These are phyloP conservation scores for Tragopan temminckii DNA, from an alignment of 2,797 vertebrate species.

Conservation along the genomic window DNA sequence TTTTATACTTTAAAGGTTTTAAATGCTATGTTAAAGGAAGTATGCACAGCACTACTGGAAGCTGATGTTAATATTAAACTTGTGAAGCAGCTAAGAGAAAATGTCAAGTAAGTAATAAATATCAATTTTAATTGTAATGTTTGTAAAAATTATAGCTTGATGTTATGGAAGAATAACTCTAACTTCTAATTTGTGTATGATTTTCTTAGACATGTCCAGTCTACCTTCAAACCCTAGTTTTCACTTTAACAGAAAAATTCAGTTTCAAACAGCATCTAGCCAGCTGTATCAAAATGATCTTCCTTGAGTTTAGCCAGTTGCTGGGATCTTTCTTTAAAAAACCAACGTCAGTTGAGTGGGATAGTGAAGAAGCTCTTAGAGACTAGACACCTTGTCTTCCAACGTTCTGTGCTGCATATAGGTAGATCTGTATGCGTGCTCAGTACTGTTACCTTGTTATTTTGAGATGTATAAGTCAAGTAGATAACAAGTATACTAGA, in stretches of 20 bases:
- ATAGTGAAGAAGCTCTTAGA: background rate
- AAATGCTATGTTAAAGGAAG: constrained; percentile 98
- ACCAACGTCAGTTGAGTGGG: background rate
- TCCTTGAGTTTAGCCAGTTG: background rate
- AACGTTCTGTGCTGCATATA: background rate
- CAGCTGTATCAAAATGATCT: background rate
- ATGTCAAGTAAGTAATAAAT: constrained; percentile 93
- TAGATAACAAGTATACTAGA: background rate
- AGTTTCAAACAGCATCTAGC: background rate
- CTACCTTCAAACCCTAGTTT: background rate
- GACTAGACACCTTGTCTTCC: background rate
- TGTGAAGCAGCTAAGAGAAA: constrained; percentile 97
- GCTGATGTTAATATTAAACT: constrained; percentile 98
- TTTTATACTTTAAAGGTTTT: constrained; percentile 86
- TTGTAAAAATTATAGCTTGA: background rate
- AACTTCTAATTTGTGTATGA: background rate
- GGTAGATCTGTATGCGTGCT: background rate
- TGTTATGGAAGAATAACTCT: background rate
- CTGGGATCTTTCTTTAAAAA: background rate
- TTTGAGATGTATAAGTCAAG: constrained; percentile 20
- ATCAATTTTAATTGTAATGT: background rate
- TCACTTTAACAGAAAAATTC: background rate
- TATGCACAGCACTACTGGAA: constrained; percentile 96
- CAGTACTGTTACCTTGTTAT: background rate
- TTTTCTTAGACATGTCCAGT: background rate